Percentiles rank a stretch among this genome's conserved stretches.
Evolutionary conservation across 2,113 vertebrate species (phyloP).

Genomic region (Fukomys damarensis): DNA sequence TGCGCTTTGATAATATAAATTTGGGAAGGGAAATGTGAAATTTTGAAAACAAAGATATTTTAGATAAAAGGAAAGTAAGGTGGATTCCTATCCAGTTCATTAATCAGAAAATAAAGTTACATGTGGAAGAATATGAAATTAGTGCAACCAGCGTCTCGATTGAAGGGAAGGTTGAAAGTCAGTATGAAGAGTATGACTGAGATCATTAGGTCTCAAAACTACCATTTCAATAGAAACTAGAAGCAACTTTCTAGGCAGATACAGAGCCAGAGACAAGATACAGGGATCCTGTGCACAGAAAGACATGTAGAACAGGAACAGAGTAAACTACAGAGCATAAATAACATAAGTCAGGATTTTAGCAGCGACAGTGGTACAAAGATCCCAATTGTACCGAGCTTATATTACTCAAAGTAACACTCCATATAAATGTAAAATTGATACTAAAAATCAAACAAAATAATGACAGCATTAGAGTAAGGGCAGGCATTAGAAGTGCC

Average conservation of each 20-base stretch:
- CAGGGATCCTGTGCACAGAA: background rate
- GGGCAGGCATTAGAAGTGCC: no score
- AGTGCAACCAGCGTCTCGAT: background rate
- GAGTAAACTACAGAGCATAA: background rate
- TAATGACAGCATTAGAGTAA: background rate
- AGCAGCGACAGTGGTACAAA: background rate
- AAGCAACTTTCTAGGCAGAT: background rate
- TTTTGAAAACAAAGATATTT: background rate
- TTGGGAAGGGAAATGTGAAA: background rate
- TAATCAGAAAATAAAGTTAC: background rate
- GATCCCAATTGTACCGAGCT: rapidly evolving
- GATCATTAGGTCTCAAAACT: background rate
- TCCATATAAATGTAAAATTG: background rate
- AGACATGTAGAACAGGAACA: background rate
- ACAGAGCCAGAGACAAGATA: background rate
- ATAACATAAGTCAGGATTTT: background rate
- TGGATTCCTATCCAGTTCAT: background rate
- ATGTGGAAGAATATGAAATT: background rate
- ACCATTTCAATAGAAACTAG: background rate
- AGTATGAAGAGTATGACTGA: background rate
- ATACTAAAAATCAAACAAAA: background rate
- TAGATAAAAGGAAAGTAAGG: background rate
- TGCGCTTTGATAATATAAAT: background rate
- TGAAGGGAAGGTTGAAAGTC: background rate
- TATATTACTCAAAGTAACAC: background rate